Base-by-base conservation (phyloP, 1,140 invertebrate species). In the Cheumatopsyche charites region DNA sequence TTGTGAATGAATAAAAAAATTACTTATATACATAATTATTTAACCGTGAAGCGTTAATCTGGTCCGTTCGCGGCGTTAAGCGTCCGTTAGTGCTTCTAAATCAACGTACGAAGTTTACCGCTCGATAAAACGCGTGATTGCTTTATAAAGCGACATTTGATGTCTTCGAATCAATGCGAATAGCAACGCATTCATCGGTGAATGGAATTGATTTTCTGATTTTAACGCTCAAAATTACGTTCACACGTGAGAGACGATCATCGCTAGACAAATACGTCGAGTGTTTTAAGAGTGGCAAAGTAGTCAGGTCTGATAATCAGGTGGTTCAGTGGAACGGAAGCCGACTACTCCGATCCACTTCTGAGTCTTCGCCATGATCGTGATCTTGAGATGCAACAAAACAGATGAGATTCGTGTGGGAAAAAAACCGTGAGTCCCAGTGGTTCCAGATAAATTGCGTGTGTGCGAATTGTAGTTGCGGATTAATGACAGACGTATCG, bases 281-380 rank as follows among this genome's bases (percentile, higher is more conserved):
- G 29, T 36, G 29, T 36, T 36, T 9, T 36, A 9, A 52, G 47
- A 52, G 47, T 17, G 1, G 15, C 47, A 52, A 52, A 7, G 19
- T 23, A 58, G 55, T 15, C 42, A 26, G 63, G 36, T 68, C 69
- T 63, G 61, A 63, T 71, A 43, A 36, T 47, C 61, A 71, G 69
- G 23, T 71, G 58, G 69, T 41, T 71, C 58, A 71, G 69, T 71
- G 41, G 69, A 71, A 71, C 69, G 69, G 69, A 71, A 71, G 69
- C 58, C 45, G 25, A 49, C 29, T 36, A 36, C 45, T 63, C 62
- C 61, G 69, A 62, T 71, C 58, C 62, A 71, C 58, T 62, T 71
- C 15, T 52, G 15, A 43, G 43, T 3, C 11, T 47, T 66, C 26
- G n/a, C n/a, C n/a, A 25, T 63, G 62, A 63, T 25, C 62, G 5